Evolutionary conservation across 2,888 invertebrate genomes (phyloP).

Genomic region (Heliconius erato): DNA sequence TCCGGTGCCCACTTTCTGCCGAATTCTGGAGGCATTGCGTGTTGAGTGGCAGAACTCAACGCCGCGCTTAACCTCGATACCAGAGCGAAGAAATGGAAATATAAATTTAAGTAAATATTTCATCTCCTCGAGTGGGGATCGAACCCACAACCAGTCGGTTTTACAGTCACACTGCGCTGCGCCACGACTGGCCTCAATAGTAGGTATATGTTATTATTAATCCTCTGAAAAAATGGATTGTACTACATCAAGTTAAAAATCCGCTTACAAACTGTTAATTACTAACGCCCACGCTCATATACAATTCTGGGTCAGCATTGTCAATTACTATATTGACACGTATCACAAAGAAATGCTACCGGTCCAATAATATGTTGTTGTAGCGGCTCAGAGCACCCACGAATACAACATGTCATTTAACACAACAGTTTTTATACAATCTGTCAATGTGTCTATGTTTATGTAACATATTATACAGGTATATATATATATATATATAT

Average conservation of each 20-base stretch:
- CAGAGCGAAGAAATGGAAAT: too few relatives aligned
- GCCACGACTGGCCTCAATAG: too few relatives aligned
- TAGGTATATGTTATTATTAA: background rate
- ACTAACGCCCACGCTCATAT: constrained; percentile 64
- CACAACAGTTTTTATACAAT: background rate
- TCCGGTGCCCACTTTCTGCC: too few relatives aligned
- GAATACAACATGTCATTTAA: constrained; percentile 1
- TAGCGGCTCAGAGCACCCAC: constrained; percentile 41
- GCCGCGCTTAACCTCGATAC: too few relatives aligned
- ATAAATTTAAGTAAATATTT: too few relatives aligned
- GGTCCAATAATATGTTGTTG: constrained; percentile 49
- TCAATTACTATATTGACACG: constrained; percentile 61
- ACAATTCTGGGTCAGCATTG: constrained; percentile 60
- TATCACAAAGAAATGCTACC: constrained; percentile 57
- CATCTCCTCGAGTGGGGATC: too few relatives aligned
- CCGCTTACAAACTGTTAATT: constrained; percentile 75
- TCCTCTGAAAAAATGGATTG: constrained; percentile 11
- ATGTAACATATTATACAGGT: background rate
- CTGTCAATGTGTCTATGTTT: background rate
- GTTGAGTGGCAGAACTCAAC: too few relatives aligned
- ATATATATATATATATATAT: too few relatives aligned
- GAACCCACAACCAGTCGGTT: too few relatives aligned
- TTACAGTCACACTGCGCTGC: too few relatives aligned
- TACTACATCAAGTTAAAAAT: constrained; percentile 41
- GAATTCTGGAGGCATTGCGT: too few relatives aligned